Conservation (phyloP, 64 coral and sea anemone genomes). For the Montipora sp. region DNA sequence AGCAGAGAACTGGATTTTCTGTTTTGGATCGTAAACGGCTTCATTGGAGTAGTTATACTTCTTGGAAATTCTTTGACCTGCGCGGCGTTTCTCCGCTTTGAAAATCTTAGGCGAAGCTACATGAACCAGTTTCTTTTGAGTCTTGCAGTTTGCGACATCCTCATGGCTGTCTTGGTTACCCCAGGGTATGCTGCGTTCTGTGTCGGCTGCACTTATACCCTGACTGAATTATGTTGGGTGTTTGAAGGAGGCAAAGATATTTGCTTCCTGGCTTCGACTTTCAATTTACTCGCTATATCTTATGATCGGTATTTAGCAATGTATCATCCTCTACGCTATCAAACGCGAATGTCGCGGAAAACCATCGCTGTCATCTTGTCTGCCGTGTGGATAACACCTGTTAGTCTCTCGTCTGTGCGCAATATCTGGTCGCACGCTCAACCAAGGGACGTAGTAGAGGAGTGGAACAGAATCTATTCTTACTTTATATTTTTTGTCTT, state of each 20-base stretch:
- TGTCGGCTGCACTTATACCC: conserved; percentile 12
- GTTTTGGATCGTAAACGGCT: conserved; percentile 52
- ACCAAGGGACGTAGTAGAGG: conserved; percentile 10
- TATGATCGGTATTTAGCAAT: conserved; percentile 81
- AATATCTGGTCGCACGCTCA: conserved; percentile 57
- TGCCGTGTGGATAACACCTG: conserved; percentile 56
- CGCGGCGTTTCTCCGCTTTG: conserved; percentile 42
- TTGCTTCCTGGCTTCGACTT: conserved; percentile 71
- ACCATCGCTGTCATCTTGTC: conserved; percentile 37
- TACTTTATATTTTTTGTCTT: conserved; percentile 59
- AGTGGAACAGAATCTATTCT: conserved; percentile 65
- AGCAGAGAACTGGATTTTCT: conserved; percentile 48
- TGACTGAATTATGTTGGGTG: conserved; percentile 71
- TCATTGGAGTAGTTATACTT: conserved; percentile 50
- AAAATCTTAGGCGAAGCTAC: conserved; percentile 21
- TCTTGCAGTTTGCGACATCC: conserved; percentile 59
- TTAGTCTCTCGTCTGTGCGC: conserved; percentile 16
- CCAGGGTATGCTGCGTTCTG: conserved; percentile 62
- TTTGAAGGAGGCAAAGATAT: conserved; percentile 78
- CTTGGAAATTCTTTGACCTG: conserved; percentile 64
- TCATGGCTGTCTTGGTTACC: conserved; percentile 50
- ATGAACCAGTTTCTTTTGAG: conserved; percentile 73
- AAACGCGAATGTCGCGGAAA: conserved; percentile 62
- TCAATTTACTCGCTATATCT: conserved; percentile 79
- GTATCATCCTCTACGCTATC: conserved; percentile 79